Percentiles rank a stretch among this genome's conserved stretches.
phyloP scores from a whole-genome alignment of 2,113 vertebrate genomes.

The Rhipidura dahli region DNA sequence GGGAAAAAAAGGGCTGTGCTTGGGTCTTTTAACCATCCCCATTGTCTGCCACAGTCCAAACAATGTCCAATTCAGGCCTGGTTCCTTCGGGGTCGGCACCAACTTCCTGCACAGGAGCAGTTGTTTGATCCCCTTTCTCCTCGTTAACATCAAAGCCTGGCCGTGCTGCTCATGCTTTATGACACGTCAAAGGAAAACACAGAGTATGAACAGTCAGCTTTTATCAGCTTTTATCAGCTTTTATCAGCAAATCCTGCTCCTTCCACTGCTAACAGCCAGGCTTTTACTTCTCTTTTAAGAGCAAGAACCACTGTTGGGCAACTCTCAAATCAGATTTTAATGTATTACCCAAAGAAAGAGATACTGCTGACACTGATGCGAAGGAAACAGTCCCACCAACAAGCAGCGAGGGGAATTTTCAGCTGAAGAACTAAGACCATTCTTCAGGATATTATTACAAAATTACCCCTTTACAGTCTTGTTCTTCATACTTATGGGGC shows the following conservation, averaged over 20 bases:
- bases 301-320: neutral
- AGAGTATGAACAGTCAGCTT: neutral
- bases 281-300: neutral
- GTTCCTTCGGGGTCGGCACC: neutral
- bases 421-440: neutral
- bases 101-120: neutral
- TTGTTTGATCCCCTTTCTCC: neutral
- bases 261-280: neutral
- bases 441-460: neutral
- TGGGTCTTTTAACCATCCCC: neutral
- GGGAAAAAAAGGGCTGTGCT: accelerated
- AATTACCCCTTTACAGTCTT: neutral
- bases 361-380: neutral
- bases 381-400: neutral
- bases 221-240: neutral
- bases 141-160: neutral
- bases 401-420: neutral
- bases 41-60: neutral
- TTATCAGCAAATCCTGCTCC: neutral
- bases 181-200: neutral
- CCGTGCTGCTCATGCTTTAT: neutral
- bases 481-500: accelerated
- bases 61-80: neutral
- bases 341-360: neutral
- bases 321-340: neutral